Evolutionary conservation across 2,888 invertebrate species (phyloP), one percentile per base, ranked within the genome.

Genomic region (Synergus umbraculus): DNA sequence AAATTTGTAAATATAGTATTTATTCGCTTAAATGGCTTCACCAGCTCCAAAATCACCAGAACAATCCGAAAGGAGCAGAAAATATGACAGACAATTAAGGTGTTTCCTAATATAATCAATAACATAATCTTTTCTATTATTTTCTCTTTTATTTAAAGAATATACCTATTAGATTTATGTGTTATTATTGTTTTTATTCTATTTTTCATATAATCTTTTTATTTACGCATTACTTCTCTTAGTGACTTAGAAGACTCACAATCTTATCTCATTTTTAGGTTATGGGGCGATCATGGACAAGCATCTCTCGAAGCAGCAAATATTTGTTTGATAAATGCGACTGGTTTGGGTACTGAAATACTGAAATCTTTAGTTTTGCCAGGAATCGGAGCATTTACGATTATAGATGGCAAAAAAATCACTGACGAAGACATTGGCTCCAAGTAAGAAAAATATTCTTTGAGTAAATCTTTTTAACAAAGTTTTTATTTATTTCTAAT

Each of bases 211-310:
- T 7, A 4, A 1, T 54, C 15, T 43, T 67, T 22, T 67, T 22
- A 7, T 44, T 13, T 7, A 13, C 15, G 12, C 15, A 65, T n/a
- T 3, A 22, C 4, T 22, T 22, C 10, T 22, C 4, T 3, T 78
- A 5, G 54, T 49, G 41, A 64, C 43, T 63, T 41, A 43, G 67
- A 22, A 49, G 69, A 77, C 18, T 78, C 76, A 29, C 3, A 29
- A 29, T 29, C 29, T 29, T 10, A 58, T 78, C 80, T 67, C 2
- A 49, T 49, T 69, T 73, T 73, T 87, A 97, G 98, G 90, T 94
- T 99, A 87, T 99, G 99, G 99, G 99, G 99, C 83, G 99, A 99
- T 91, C 98, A 99, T 93, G 99, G 99, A 0, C 99, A 99, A 93
- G 93, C 94, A 83, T 94, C 97, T 4, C 93, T 99, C 79, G 99